Base-by-base conservation (phyloP, 2,797 vertebrate species). In the Epinephelus awoara region DNA sequence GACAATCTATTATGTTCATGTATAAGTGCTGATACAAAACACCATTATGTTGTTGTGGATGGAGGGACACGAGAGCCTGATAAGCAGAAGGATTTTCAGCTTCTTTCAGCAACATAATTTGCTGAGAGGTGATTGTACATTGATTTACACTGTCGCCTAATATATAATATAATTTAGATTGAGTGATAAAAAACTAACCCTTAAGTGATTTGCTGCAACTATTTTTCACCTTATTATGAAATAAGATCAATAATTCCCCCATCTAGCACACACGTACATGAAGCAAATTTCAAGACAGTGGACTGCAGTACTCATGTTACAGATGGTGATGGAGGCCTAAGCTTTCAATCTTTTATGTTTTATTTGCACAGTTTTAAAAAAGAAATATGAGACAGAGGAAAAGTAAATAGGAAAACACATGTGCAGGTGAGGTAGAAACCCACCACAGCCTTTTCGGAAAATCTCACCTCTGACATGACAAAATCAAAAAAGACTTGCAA, bases 11-110 rank as follows among this genome's bases (percentile, higher is more conserved):
- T 89, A 90, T 71, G 56, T 78, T 79, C 79, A 72, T 82, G 75
- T 89, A 68, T 62, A 75, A 89, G 57, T 72, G 85, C 82, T 85
- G 82, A 87, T 89, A 82, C 73, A 76, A 84, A 91, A 77, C 75
- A 77, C 46, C 34, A 58, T 68, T 40, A 78, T 72, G 78, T 42
- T 83, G 82, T 62, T 66, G 52, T 78, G 77, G 84, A 82, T 84
- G 74, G 55, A 50, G 75, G 69, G 61, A 79, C 82, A 55, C 21
- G 0, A 10, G 29, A 14, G 50, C 47, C 65, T 59, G 68, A 89
- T 79, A 72, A 83, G 77, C 83, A 84, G 50, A 51, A 55, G 64
- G 71, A 79, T 74, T 88, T 86, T 88, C 67, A 80, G 66, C 56
- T 46, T 44, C 77, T 78, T 87, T 86, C 87, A 74, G 72, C 75